Base-by-base conservation (phyloP, 1,140 invertebrate species). In the Metaphire vulgaris region DNA sequence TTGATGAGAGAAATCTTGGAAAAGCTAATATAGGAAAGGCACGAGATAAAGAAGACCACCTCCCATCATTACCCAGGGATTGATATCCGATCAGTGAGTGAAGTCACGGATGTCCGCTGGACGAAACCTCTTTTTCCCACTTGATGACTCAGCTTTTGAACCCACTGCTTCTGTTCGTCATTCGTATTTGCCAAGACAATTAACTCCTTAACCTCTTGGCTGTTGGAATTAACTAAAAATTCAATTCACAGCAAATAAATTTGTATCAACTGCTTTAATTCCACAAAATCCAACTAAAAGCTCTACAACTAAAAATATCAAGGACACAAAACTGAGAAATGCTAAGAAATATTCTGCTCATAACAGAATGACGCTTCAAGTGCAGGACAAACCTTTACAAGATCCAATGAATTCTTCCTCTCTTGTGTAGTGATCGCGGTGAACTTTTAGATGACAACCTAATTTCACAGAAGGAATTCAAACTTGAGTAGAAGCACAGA, bases 391-490 rank as follows among this genome's bases (percentile, higher is more conserved):
- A 75, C 68, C 32, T 85, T 84, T 85, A 79, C 85, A 86, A 76
- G 82, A 83, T 16, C 78, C 83, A 34, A 85, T 80, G 79, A 86
- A 85, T 77, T 86, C 84, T 81, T 86, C 85, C 77, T 84, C 83
- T 76, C 82, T 85, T 75, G 86, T 85, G 82, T 95, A 90, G 90
- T 98, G 96, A 83, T 98, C 96, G 86, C 93, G 92, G 86, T 99
- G 96, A 79, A 98, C 92, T 89, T 98, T 98, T 81, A 95, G 92
- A 82, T 93, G 92, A 88, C 96, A 98, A 80, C 94, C 95, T 95
- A 82, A n/a, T 86, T 82, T 70, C 79, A 77, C 74, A 79, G 74
- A 70, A 74, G 29, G 74, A 69, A 33, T 76, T 2, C 56, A 1
- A 41, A 41, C 2, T 77, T 73, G 33, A 31, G 6, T 15, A n/a